Base-by-base conservation (phyloP, 2,797 vertebrate species). In the Podargus strigoides region DNA sequence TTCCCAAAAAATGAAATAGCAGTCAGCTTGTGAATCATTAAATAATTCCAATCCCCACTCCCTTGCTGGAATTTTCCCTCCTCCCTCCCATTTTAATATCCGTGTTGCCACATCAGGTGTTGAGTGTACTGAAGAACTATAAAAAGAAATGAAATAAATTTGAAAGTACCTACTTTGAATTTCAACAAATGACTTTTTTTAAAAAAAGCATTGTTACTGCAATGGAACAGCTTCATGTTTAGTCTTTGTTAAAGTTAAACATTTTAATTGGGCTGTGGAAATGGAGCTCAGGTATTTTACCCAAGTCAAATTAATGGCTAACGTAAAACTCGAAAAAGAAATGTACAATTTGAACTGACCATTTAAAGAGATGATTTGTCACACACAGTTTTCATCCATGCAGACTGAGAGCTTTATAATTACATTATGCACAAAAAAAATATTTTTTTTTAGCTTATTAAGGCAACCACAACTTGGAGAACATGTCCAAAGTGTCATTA, bases 361-460 rank as follows among this genome's bases (percentile, higher is more conserved):
- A 97, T 97, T 98, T 96, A 97, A 97, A 98, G 96, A 98, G 97
- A 98, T 96, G 79, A 98, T 98, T 98, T 97, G 97, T 98, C 97
- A 98, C 98, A 98, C 97, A 98, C 97, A 97, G 98, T 98, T 98
- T 98, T 97, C 98, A 98, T 98, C 97, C 98, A 98, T 98, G 98
- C 98, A 98, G 98, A 98, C 98, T 98, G 97, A 98, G 98, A 98
- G 96, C 92, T 97, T 97, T 97, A 97, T 98, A 98, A 97, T 98
- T 98, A 99, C 98, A 98, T 98, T 99, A 99, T 99, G 98, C 99
- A 99, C 98, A n/a, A n/a, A n/a, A n/a, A n/a, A n/a, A n/a, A n/a
- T 34, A 24, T 16, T 10, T 28, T 44, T 75, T 62, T 80, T 95
- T 87, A 97, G 92, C 97, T 97, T 98, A 98, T 98, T 98, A 98